Base-by-base conservation (phyloP, 2,113 vertebrate genomes). In the Lonchura striata region DNA sequence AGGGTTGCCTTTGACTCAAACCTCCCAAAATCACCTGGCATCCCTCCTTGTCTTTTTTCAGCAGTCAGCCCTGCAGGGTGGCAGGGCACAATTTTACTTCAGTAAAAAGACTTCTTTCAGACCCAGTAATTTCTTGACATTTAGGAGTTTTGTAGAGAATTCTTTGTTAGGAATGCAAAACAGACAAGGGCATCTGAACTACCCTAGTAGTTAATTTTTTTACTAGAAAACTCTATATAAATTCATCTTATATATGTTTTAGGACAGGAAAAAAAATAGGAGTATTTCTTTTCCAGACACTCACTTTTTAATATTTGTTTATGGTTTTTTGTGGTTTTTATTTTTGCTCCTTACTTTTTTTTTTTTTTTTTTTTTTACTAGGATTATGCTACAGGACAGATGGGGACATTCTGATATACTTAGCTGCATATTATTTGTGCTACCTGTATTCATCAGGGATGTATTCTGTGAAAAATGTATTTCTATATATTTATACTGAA, bases 41-140 rank as follows among this genome's bases (percentile, higher is more conserved):
- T 3, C 2, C 8, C 10, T 2, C 3, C 4, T 18, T 44, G 23
- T 7, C 3, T 16, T n/a, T 27, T 22, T 66, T 23, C 11, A 49
- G 39, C 13, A 54, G 39, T 7, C 11, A n/a, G 6, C 10, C 19
- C 2, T 1, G 6, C 11, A 17, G 30, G 25, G 18, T 4, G 2
- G 31, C 22, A 13, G 9, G 12, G 11, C 28, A 54, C 8, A 65
- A 42, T 50, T 50, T 68, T 65, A 28, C 3, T 69, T 11, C 3
- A 41, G 8, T 23, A 61, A 65, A 52, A 70, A 23, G 15, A 13
- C 3, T 86, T 65, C 6, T 66, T 75, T 84, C 9, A 42, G 24
- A 53, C 31, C 3, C 15, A 30, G 13, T 11, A 20, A 9, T n/a
- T 47, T 23, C 15, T 56, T 66, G 22, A 60, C 3, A 16, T 14